phyloP scores from a whole-genome alignment of 2,797 vertebrate species.

The Rhincodon typus region DNA sequence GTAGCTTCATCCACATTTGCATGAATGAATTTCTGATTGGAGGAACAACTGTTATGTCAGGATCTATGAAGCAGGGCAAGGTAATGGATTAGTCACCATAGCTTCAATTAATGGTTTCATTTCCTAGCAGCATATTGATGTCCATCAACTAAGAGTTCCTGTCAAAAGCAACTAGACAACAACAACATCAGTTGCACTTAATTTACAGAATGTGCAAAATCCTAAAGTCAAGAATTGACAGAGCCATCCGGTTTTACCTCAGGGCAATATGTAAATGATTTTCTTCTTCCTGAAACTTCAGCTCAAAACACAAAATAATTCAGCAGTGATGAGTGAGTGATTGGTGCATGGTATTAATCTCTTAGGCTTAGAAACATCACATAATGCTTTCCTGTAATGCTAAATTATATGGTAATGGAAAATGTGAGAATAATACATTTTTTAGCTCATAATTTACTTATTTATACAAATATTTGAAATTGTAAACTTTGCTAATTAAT shows the following conservation, averaged over 20 bases:
- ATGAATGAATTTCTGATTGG: slow-evolving; percentile 45
- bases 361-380: slow-evolving; percentile 39
- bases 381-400: slow-evolving; percentile 36
- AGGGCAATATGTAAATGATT: slow-evolving; percentile 52
- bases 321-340: slow-evolving; percentile 43
- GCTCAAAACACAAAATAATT: slow-evolving; percentile 48
- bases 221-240: slow-evolving; percentile 51
- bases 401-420: slow-evolving; percentile 40
- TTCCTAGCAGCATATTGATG: slow-evolving; percentile 50
- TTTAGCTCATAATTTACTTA: slow-evolving; percentile 46
- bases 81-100: slow-evolving; percentile 47
- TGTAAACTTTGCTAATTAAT: not conserved
- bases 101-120: slow-evolving; percentile 52
- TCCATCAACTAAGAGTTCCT: slow-evolving; percentile 48
- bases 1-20: slow-evolving; percentile 43
- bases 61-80: slow-evolving; percentile 39
- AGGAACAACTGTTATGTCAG: slow-evolving; percentile 43
- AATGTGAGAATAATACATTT: slow-evolving; percentile 39
- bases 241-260: slow-evolving; percentile 50
- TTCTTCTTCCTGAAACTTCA: slow-evolving; percentile 44
- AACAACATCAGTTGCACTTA: slow-evolving; percentile 45
- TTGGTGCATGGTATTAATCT: slow-evolving; percentile 42
- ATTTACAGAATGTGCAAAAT: slow-evolving; percentile 57
- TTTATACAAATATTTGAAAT: slow-evolving; percentile 43
- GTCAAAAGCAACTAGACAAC: slow-evolving; percentile 46